A percentile compares a stretch with the other conserved stretches of the same genome.
phyloP scores from a whole-genome alignment of 1,140 invertebrate species.

The Bombus cullumanus region DNA sequence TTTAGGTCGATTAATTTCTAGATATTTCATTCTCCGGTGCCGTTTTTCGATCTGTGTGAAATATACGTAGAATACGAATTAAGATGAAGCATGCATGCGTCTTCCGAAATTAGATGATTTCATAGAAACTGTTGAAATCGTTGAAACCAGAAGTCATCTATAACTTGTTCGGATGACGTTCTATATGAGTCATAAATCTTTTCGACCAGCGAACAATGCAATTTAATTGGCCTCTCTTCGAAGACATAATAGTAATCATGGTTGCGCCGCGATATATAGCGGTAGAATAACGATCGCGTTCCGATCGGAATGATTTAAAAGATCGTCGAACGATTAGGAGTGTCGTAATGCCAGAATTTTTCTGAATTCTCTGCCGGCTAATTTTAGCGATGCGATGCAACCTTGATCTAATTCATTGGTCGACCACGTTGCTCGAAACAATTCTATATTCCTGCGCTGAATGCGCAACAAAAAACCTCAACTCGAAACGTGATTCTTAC shows the following conservation, averaged over 20 bases:
- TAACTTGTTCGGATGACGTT: no score
- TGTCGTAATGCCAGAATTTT: conserved; percentile 20
- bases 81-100: no score
- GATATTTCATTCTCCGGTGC: no score
- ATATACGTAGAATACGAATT: no score
- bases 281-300: not conserved
- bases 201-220: not conserved
- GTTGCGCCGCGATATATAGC: no score
- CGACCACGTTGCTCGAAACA: not conserved
- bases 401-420: conserved; percentile 26
- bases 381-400: conserved; percentile 12
- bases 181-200: not conserved
- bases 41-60: no score
- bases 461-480: no score
- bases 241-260: not conserved
- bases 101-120: no score
- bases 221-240: not conserved
- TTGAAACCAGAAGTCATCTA: no score
- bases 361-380: conserved; percentile 2
- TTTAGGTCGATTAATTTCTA: no score
- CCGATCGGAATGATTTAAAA: not conserved
- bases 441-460: not conserved
- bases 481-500: not conserved
- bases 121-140: no score
- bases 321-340: not conserved